Percentiles rank a stretch among this genome's conserved stretches.
Conservation (phyloP, 2,888 invertebrate genomes). For the Drosophila mettleri region DNA sequence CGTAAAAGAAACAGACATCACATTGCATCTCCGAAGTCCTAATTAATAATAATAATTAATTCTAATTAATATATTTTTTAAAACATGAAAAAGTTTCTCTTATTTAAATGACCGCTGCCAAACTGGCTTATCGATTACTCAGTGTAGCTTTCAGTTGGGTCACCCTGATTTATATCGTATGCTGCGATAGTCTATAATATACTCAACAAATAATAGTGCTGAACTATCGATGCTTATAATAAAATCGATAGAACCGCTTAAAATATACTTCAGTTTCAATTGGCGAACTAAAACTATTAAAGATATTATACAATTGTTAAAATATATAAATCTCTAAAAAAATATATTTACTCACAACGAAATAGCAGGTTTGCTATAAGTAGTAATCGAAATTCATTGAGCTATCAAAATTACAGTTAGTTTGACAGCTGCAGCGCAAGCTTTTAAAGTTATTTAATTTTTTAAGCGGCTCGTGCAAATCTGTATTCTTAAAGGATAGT, state of each 20-base stretch:
- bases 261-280: neutral
- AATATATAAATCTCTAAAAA: neutral
- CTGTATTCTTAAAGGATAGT: neutral
- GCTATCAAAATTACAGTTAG: conserved; percentile 1
- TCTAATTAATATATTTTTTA: conserved; percentile 39
- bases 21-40: neutral
- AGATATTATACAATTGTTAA: neutral
- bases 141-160: neutral
- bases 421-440: neutral
- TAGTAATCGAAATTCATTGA: neutral
- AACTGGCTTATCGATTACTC: neutral
- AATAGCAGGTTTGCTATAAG: neutral
- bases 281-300: neutral
- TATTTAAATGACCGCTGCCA: conserved; percentile 1
- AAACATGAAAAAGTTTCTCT: too few relatives aligned
- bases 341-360: too few relatives aligned
- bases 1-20: conserved; percentile 1
- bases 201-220: neutral
- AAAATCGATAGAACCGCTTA: neutral
- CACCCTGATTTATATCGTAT: conserved; percentile 15
- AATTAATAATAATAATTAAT: neutral
- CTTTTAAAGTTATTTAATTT: conserved; percentile 10
- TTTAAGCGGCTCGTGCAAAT: neutral
- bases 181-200: neutral
- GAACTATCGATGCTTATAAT: neutral